phyloP scores from a whole-genome alignment of 2,797 vertebrate genomes.

The Gymnothorax reevesii region DNA sequence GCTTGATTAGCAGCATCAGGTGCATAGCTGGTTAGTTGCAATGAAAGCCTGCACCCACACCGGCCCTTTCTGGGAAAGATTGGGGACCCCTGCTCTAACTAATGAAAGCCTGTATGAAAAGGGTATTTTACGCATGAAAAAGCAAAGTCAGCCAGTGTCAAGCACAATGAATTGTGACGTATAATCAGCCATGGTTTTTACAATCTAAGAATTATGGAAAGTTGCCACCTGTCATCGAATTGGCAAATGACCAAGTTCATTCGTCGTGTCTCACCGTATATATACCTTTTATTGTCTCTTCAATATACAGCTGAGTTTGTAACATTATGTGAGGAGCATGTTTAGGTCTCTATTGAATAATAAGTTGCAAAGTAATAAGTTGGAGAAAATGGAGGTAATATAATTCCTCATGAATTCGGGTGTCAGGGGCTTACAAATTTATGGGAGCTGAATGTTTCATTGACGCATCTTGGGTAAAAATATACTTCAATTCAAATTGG shows the following conservation, averaged over 20 bases:
- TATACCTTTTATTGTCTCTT: neutral
- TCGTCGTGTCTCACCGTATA: neutral
- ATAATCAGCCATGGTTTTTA: neutral
- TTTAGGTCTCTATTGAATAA: neutral
- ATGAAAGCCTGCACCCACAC: no score
- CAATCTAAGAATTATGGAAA: neutral
- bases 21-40: no score
- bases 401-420: neutral
- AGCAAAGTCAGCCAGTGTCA: neutral
- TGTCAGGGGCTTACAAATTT: constrained; percentile 1
- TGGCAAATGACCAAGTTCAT: neutral
- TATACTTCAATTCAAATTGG: constrained; percentile 11
- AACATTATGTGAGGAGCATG: neutral
- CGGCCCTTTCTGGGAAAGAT: no score
- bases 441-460: constrained; percentile 1
- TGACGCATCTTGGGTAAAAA: constrained; percentile 3
- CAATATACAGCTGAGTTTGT: neutral
- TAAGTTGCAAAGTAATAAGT: neutral
- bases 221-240: neutral
- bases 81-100: no score
- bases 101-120: neutral
- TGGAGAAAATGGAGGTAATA: constrained; percentile 3
- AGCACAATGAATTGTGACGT: neutral
- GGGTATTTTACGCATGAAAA: neutral
- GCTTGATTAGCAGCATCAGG: no score